phyloP scores from a whole-genome alignment of 92 coral and sea anemone species.

The Umimayanthus kanabou region DNA sequence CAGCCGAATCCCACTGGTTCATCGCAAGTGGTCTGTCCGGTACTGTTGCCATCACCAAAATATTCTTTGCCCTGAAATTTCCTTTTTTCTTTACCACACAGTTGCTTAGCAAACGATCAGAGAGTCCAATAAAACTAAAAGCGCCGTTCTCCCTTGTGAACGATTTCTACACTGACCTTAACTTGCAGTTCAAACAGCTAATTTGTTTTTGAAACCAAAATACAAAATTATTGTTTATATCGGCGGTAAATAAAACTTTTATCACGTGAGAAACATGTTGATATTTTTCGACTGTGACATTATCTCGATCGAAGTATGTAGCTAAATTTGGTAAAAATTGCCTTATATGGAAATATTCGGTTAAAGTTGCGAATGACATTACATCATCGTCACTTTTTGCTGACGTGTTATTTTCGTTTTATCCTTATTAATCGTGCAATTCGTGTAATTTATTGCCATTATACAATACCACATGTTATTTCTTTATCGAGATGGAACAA shows the following conservation, averaged over 20 bases:
- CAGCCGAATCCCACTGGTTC: constrained; percentile 29
- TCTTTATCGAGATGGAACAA: too few species aligned
- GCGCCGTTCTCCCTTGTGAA: background rate
- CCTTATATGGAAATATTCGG: constrained; percentile 28
- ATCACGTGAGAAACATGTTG: constrained; percentile 29
- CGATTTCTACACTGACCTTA: background rate
- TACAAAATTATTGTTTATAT: constrained; percentile 16
- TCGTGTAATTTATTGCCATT: too few species aligned
- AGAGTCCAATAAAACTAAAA: background rate
- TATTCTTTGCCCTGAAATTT: background rate
- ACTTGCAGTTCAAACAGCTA: constrained; percentile 16
- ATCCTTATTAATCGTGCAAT: background rate
- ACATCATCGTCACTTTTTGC: background rate
- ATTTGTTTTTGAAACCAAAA: constrained; percentile 34
- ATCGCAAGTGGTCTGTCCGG: constrained; percentile 28
- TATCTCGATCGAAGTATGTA: background rate
- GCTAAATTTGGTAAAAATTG: constrained; percentile 31
- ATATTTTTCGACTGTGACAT: constrained; percentile 36
- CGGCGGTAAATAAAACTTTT: constrained; percentile 24
- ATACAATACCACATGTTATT: too few species aligned
- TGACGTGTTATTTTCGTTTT: constrained; percentile 1
- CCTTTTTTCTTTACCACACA: background rate
- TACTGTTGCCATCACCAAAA: constrained; percentile 54
- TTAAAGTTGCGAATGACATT: background rate
- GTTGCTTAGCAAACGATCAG: background rate